Conservation (phyloP, 2,113 vertebrate genomes). For the Guaruba guarouba region DNA sequence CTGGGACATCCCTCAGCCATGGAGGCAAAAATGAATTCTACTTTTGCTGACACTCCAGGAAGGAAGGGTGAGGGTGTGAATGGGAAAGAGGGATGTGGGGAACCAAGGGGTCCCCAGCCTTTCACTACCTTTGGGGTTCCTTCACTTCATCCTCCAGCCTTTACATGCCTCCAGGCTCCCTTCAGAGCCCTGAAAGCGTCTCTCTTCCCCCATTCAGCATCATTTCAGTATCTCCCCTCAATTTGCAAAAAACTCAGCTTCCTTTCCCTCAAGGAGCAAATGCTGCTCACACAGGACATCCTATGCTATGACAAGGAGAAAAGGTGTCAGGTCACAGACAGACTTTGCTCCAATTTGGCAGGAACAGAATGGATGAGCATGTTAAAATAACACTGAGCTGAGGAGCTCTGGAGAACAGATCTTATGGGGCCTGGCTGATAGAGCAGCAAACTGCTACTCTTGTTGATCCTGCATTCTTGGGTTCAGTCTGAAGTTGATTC, state of each 20-base stretch:
- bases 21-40: neutral
- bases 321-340: neutral
- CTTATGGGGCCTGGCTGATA: neutral
- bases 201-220: neutral
- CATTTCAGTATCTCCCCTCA: neutral
- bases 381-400: neutral
- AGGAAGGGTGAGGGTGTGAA: neutral
- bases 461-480: neutral
- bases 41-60: neutral
- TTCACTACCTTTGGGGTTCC: neutral
- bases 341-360: neutral
- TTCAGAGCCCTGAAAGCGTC: neutral
- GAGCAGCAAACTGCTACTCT: neutral
- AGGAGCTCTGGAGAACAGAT: neutral
- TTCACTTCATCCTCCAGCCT: neutral
- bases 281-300: neutral
- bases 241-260: neutral
- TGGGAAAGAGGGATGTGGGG: neutral
- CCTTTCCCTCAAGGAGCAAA: neutral
- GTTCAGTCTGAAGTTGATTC: neutral
- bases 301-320: neutral
- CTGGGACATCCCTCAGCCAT: neutral
- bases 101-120: neutral
- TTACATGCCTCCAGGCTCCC: neutral
- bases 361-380: accelerated